Percentiles rank a stretch among this genome's conserved stretches.
These are phyloP conservation scores for Zaprionus nigranus DNA, from an alignment of 1,140 invertebrate species.

Conservation along the genomic window DNA sequence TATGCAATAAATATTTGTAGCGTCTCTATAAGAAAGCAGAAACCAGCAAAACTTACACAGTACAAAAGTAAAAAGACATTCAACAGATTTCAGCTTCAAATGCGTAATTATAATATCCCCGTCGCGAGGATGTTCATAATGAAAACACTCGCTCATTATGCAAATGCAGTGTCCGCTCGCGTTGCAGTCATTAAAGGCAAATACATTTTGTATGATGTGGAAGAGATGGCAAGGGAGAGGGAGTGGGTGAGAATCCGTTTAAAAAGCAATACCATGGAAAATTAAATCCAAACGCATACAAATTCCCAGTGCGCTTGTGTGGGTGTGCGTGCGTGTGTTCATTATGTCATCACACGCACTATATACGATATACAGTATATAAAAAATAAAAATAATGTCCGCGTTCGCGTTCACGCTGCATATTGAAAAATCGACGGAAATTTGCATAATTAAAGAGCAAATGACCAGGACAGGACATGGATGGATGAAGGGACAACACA, in stretches of 20 bases:
- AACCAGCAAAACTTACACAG: not conserved
- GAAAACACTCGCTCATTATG: constrained; percentile 38
- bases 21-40: not conserved
- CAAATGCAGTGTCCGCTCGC: constrained; percentile 40
- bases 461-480: constrained; percentile 33
- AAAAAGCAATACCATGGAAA: constrained; percentile 63
- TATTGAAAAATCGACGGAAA: constrained; percentile 52
- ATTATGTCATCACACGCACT: constrained; percentile 51
- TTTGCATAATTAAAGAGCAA: constrained; percentile 72
- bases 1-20: constrained; percentile 5
- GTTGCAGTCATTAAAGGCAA: constrained; percentile 48
- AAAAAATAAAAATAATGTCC: constrained; percentile 2
- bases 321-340: constrained; percentile 10
- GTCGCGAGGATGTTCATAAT: constrained; percentile 3
- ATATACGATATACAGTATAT: not conserved
- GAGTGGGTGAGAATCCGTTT: constrained; percentile 43
- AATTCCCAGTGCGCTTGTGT: not conserved
- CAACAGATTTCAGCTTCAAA: not conserved
- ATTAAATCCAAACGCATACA: constrained; percentile 62
- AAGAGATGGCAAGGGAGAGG: too few species aligned
- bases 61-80: not conserved
- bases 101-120: not conserved
- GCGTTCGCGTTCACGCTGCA: constrained; percentile 4
- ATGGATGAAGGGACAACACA: not conserved
- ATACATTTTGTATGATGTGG: not conserved